Evolutionary conservation across 2,797 vertebrate genomes (phyloP).

Genomic region (Scyliorhinus canicula): DNA sequence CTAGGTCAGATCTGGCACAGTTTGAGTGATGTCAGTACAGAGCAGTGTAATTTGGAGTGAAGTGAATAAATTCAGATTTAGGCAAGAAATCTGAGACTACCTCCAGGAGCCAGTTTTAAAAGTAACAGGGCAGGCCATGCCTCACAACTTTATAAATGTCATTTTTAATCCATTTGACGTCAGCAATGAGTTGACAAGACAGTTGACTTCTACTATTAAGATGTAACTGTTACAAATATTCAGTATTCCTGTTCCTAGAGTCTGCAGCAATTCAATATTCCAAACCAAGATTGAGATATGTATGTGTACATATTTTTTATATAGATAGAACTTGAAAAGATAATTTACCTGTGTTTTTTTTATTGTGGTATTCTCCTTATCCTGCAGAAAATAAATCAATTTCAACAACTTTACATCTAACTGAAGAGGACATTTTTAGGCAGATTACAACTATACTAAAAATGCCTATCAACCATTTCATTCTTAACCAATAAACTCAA

Average conservation of each 20-base stretch:
- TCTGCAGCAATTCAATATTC: neutral
- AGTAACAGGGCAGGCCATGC: conserved; percentile 17
- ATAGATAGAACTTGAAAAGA: too few species aligned
- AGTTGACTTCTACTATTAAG: neutral
- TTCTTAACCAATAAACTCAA: neutral
- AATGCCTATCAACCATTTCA: neutral
- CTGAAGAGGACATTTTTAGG: neutral
- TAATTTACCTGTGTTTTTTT: neutral
- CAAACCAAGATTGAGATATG: neutral
- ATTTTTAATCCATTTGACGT: neutral
- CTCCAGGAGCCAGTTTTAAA: conserved; percentile 23
- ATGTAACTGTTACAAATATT: neutral
- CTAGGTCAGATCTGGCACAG: neutral
- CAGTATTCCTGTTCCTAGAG: neutral
- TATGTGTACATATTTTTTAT: neutral
- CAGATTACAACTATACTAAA: neutral
- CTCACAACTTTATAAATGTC: conserved; percentile 14
- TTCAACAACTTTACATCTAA: neutral
- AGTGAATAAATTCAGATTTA: neutral
- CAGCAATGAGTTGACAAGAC: neutral
- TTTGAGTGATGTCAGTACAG: neutral
- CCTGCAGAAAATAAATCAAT: neutral
- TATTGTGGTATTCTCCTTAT: neutral
- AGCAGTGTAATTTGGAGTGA: neutral
- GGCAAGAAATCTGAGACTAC: neutral